Base-by-base conservation (phyloP, 2,797 vertebrate genomes). In the Mus spretus region DNA sequence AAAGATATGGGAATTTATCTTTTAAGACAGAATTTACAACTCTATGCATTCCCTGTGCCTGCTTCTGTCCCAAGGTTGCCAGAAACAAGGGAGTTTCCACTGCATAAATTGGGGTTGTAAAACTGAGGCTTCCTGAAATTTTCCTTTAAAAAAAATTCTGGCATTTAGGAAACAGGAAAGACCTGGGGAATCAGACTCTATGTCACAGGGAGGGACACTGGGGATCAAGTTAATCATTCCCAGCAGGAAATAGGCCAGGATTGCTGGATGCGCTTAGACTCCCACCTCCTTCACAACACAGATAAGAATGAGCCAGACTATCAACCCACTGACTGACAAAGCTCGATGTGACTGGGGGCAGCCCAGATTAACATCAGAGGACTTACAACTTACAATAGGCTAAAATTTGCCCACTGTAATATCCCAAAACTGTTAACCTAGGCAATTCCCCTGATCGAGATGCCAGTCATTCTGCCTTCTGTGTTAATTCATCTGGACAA, bases 61-160 rank as follows among this genome's bases (percentile, higher is more conserved):
- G 12, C 12, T 13, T 40, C 74, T 34, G 19, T 19, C 37, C 83
- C 44, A 47, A 67, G 10, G 83, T 50, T 67, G 12, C 40, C 47
- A 85, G 31, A 85, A 50, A 50, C 83, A 85, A 85, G 44, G 44
- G 83, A 70, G 83, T 85, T 85, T 70, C 83, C 83, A 85, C 14
- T 67, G 31, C 20, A 85, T 67, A 85, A 85, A 50, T 2, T 67
- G 83, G 31, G 63, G 83, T n/a, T 85, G 83, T 85, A 85, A 85
- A 85, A 85, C 63, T 67, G 44, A 85, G 63, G 63, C 83, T 85
- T 85, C 83, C 83, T 79, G 63, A 34, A 85, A 81, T 70, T 77
- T 47, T 72, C 70, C 82, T 79, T 61, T 61, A 40, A 80, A 95
- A 85, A 85, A 70, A 6, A 85, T n/a, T 50, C 83, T 53, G 63